phyloP scores from a whole-genome alignment of 2,113 vertebrate genomes.

The Microtus oregoni region DNA sequence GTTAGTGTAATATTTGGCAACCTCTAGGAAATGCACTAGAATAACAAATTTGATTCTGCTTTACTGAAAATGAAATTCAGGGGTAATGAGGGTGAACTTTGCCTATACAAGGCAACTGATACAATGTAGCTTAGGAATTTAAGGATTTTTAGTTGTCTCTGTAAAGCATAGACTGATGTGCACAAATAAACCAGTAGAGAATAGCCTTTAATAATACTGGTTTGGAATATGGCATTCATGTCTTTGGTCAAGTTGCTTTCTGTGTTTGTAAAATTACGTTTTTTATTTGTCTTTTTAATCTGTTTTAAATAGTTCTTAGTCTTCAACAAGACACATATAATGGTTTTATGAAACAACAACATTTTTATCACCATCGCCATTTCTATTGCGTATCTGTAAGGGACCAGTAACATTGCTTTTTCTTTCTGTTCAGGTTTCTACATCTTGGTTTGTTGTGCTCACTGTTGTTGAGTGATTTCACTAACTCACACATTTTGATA shows the following conservation, averaged over 20 bases:
- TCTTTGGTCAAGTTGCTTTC: not conserved
- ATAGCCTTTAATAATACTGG: not conserved
- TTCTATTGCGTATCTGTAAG: constrained; percentile 34
- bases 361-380: constrained; percentile 43
- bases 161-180: not conserved
- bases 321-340: constrained; percentile 27
- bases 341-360: constrained; percentile 24
- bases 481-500: not conserved
- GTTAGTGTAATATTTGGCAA: not conserved
- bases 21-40: not conserved
- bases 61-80: not conserved
- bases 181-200: not conserved
- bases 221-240: not conserved
- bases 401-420: not conserved
- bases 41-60: not conserved
- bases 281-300: not conserved
- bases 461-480: not conserved
- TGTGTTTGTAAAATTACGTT: constrained; percentile 22
- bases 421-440: constrained; percentile 30
- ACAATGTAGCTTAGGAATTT: not conserved
- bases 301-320: constrained; percentile 1
- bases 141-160: not conserved
- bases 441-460: not conserved
- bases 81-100: accelerated
- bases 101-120: not conserved